These are phyloP conservation scores for Noctua fimbriata DNA, from an alignment of 2,888 invertebrate species.

Conservation along the genomic window DNA sequence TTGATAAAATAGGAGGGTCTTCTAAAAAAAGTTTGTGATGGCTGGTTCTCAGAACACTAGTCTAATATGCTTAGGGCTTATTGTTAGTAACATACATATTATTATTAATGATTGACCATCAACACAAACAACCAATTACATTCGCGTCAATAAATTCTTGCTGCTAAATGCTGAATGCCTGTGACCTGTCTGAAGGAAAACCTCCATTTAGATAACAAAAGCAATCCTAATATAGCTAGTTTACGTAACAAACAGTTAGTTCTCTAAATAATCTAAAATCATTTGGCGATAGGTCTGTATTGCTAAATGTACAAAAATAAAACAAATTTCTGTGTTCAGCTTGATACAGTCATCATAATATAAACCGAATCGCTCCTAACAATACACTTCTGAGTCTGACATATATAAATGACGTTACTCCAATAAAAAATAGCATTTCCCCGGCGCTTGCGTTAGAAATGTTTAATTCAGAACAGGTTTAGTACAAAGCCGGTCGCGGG, in stretches of 20 bases:
- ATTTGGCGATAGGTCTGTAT: neutral
- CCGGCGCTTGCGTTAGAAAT: constrained; percentile 54
- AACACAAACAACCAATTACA: neutral
- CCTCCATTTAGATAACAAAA: neutral
- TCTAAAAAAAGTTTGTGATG: neutral
- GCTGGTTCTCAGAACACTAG: fast-evolving
- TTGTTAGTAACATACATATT: neutral
- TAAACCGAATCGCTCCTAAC: constrained; percentile 17
- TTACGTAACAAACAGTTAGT: neutral
- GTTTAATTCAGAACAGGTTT: constrained; percentile 67
- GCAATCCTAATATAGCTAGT: neutral
- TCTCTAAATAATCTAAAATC: neutral
- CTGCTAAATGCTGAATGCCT: neutral
- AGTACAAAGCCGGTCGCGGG: constrained; percentile 49
- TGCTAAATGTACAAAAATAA: constrained; percentile 6
- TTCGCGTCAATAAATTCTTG: neutral
- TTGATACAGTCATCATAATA: constrained; percentile 18
- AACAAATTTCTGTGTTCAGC: neutral
- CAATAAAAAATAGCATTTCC: constrained; percentile 55
- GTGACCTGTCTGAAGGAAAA: neutral
- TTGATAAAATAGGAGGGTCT: neutral
- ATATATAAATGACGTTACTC: constrained; percentile 52
- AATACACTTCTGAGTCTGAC: constrained; percentile 31
- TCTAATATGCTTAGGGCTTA: neutral
- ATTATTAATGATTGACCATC: neutral